These are phyloP conservation scores for Synanthedon formicaeformis DNA, from an alignment of 2,888 invertebrate species.

Conservation along the genomic window DNA sequence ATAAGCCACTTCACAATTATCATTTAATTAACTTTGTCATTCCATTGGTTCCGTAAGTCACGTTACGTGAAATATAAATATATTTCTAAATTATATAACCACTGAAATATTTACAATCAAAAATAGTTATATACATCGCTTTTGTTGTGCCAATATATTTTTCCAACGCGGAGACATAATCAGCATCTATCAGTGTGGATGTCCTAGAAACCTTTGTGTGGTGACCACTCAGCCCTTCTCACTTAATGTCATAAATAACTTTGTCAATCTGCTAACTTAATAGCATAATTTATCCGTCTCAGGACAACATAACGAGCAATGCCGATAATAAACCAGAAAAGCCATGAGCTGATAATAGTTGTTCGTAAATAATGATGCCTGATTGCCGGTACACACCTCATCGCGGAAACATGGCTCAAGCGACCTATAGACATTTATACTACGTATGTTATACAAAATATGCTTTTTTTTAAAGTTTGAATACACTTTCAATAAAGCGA, in stretches of 20 bases:
- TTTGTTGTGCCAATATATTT: no score
- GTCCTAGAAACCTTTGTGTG: not conserved
- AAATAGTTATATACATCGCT: no score
- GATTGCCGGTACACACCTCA: slow-evolving; percentile 60
- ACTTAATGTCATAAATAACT: slow-evolving; percentile 67
- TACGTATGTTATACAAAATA: not conserved
- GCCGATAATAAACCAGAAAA: slow-evolving; percentile 69
- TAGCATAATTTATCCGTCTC: slow-evolving; percentile 67
- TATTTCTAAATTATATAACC: no score
- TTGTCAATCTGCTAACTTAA: slow-evolving; percentile 71
- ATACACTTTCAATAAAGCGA: no score
- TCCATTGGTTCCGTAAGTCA: no score
- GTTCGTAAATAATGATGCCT: slow-evolving; percentile 68
- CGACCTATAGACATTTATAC: no score
- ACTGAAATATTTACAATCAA: no score
- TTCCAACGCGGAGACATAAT: no score
- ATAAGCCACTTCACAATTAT: no score
- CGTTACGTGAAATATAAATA: no score
- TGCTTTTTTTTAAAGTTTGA: no score
- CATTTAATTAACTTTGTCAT: no score
- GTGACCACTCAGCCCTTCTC: slow-evolving; percentile 46
- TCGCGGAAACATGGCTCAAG: slow-evolving; percentile 21
- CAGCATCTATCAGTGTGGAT: not conserved
- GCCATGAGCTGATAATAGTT: slow-evolving; percentile 69
- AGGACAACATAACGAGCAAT: slow-evolving; percentile 68